Base-by-base conservation (phyloP, 1,140 invertebrate species). In the Proales similis region DNA sequence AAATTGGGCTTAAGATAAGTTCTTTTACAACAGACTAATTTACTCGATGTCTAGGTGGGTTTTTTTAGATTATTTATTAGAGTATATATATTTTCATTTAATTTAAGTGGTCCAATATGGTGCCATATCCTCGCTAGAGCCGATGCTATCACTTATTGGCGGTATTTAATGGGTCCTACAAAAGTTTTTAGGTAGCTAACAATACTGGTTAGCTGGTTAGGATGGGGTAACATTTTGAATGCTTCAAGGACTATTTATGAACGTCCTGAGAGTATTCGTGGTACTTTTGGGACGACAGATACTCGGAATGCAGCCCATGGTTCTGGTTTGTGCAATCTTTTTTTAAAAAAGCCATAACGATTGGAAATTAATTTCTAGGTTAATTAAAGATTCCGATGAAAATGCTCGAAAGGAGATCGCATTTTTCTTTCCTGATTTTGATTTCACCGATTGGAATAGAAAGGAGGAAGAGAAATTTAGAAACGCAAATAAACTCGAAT, bases 281-380 rank as follows among this genome's bases (percentile, higher is more conserved):
- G 86, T 2, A 76, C 80, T 67, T 91, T 83, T 80, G 90, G 90
- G 0, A 72, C 91, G 2, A 87, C 88, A 1, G 89, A 93, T 73
- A 92, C 90, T 0, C 83, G 88, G 70, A 94, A 94, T 79, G 87
- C 86, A 17, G 83, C 84, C 45, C 89, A 93, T 77, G 89, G 89
- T 29, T 91, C 88, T 74, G 86, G 86, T 87, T 72, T 67, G 26
- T 66, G 30, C 27, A 26, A 32, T 53, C 12, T 36, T 47, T 65
- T 7, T 27, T 51, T 38, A 22, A 48, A 11, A 17, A 22, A 57
- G 39, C 45, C 57, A 53, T 64, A 29, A 38, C 12, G 38, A 39
- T 36, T 19, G 17, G 24, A 17, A n/a, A 22, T 5, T 51, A 22
- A 43, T 62, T 60, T 48, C 66, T 47, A 68, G 70, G 63, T 48